Evolutionary conservation across 2,888 invertebrate genomes (phyloP).

Genomic region (Lepidocyrtoides sp.): DNA sequence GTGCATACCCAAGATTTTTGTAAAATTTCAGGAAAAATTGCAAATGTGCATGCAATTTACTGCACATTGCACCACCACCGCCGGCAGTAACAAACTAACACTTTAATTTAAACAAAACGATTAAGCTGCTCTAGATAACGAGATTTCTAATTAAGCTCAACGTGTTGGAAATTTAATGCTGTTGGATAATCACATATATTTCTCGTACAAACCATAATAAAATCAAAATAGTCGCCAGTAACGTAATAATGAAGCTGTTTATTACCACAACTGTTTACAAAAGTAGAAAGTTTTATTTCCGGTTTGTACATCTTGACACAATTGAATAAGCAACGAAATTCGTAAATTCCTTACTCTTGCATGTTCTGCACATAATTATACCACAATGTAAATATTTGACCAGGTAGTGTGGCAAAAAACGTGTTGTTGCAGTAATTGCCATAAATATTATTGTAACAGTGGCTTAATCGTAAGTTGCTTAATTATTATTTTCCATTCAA

Average conservation of each 20-base stretch:
- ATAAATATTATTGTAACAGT: too few relatives aligned
- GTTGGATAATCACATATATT: conserved; percentile 15
- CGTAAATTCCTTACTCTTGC: too few relatives aligned
- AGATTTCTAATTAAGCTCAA: conserved; percentile 10
- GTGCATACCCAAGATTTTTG: too few relatives aligned
- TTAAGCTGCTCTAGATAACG: not conserved
- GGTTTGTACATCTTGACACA: not conserved
- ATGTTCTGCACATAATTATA: too few relatives aligned
- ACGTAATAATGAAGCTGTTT: not conserved
- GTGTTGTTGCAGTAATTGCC: not conserved
- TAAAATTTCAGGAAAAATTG: too few relatives aligned
- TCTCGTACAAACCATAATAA: not conserved
- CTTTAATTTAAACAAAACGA: not conserved
- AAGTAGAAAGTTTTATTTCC: conserved; percentile 12
- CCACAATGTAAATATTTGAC: too few relatives aligned
- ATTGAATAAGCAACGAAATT: not conserved
- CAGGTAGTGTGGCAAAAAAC: not conserved
- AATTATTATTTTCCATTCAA: too few relatives aligned
- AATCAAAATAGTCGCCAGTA: not conserved
- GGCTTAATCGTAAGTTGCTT: too few relatives aligned
- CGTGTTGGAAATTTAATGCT: not conserved
- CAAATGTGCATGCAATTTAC: too few relatives aligned
- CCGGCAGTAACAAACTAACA: too few relatives aligned
- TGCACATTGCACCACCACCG: too few relatives aligned
- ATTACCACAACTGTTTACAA: not conserved